These are phyloP conservation scores for Seladonia tumulorum DNA, from an alignment of 2,888 invertebrate species.

Conservation along the genomic window DNA sequence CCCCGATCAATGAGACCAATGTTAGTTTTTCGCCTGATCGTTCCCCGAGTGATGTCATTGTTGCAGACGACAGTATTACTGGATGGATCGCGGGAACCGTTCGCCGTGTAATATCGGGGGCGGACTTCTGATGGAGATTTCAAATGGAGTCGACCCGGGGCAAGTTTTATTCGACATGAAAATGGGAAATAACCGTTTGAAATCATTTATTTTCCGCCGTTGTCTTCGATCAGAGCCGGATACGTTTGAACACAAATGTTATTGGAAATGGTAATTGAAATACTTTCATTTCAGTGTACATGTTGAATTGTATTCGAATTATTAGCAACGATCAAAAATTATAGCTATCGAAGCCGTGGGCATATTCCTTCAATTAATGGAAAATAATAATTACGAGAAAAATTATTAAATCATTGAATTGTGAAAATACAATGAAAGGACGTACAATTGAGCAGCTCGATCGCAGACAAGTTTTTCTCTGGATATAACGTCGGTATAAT, in stretches of 20 bases:
- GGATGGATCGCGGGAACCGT: not conserved
- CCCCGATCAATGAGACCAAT: slow-evolving; percentile 10
- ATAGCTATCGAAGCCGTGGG: not conserved
- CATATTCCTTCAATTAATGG: too few species aligned
- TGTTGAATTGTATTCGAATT: not conserved
- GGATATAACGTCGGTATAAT: not conserved
- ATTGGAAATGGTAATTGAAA: not conserved
- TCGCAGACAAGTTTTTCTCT: not conserved
- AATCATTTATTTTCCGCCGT: not conserved
- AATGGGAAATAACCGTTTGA: not conserved
- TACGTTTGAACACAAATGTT: not conserved
- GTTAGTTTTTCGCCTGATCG: slow-evolving; percentile 15
- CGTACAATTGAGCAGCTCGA: not conserved
- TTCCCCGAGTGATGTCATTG: slow-evolving; percentile 5
- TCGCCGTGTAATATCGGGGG: not conserved
- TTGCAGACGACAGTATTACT: not conserved
- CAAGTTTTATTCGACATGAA: not conserved
- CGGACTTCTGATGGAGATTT: not conserved
- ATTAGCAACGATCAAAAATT: not conserved
- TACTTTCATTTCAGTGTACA: not conserved
- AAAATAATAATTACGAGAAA: not conserved
- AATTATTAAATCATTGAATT: not conserved
- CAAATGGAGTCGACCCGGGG: not conserved
- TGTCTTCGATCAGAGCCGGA: not conserved
- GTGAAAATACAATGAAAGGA: not conserved